These are phyloP conservation scores for Calidris pugnax DNA, from an alignment of 2,113 vertebrate species.

Conservation along the genomic window DNA sequence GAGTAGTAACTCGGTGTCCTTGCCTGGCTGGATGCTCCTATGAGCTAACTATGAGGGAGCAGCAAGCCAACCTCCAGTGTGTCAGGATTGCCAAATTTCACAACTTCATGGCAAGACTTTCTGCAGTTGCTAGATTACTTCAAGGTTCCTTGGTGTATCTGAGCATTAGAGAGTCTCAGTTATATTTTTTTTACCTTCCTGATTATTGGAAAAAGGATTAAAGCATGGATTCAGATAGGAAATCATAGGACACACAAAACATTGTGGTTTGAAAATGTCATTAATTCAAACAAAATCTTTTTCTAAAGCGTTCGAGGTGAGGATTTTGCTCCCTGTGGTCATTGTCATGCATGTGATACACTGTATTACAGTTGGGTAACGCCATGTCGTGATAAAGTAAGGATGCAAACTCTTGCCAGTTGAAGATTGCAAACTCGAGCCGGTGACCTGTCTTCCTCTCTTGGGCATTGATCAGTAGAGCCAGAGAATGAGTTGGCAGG, in stretches of 20 bases:
- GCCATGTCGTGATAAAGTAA: background rate
- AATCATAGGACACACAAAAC: background rate
- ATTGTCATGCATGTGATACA: background rate
- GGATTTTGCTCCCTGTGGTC: background rate
- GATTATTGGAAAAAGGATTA: background rate
- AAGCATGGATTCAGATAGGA: background rate
- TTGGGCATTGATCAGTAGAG: background rate
- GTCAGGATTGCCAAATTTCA: conserved; percentile 21
- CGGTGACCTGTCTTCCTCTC: background rate
- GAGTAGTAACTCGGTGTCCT: background rate
- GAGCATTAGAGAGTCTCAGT: background rate
- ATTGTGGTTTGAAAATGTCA: background rate
- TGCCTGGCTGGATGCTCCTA: background rate
- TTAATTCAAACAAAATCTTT: background rate
- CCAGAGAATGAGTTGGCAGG: background rate
- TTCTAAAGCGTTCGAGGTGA: background rate
- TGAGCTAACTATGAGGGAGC: conserved; percentile 27
- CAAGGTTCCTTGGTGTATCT: background rate
- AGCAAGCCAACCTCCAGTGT: background rate
- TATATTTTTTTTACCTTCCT: background rate
- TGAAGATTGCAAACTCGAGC: background rate
- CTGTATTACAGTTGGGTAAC: background rate
- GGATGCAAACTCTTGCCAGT: background rate
- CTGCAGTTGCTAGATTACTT: background rate
- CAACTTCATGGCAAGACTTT: conserved; percentile 5